phyloP scores from a whole-genome alignment of 1,140 invertebrate species.

The Psilanteris sp. region DNA sequence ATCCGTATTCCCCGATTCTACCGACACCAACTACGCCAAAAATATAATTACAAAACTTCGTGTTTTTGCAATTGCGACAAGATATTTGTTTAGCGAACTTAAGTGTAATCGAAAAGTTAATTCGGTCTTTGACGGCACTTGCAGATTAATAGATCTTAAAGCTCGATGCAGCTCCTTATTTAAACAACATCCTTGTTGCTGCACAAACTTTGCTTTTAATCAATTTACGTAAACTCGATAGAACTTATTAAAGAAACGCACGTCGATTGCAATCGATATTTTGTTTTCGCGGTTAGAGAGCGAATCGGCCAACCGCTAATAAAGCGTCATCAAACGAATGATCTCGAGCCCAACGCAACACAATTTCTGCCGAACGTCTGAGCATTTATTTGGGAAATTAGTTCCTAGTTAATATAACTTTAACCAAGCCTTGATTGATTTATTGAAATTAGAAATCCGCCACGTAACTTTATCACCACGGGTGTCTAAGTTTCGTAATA shows the following conservation, averaged over 20 bases:
- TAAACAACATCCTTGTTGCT: constrained; percentile 41
- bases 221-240: constrained; percentile 30
- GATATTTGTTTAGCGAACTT: constrained; percentile 48
- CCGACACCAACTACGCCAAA: constrained; percentile 9
- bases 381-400: constrained; percentile 1
- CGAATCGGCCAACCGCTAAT: no score
- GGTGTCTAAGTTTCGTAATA: constrained; percentile 8
- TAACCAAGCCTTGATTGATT: constrained; percentile 15
- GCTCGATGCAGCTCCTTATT: constrained; percentile 41
- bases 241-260: constrained; percentile 21
- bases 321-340: no score
- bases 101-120: constrained; percentile 53
- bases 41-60: constrained; percentile 52
- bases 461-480: neutral
- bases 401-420: constrained; percentile 1
- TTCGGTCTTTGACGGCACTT: constrained; percentile 43
- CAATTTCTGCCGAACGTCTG: neutral
- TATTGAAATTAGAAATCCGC: constrained; percentile 16
- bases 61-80: constrained; percentile 43
- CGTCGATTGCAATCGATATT: constrained; percentile 21
- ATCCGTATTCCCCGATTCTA: no score
- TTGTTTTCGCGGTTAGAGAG: no score
- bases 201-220: constrained; percentile 49
- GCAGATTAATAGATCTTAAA: constrained; percentile 52
- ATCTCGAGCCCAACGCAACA: no score